Percentiles rank a stretch among this genome's conserved stretches.
These are phyloP conservation scores for Scalopus aquaticus DNA, from an alignment of 2,113 vertebrate species.

Conservation along the genomic window DNA sequence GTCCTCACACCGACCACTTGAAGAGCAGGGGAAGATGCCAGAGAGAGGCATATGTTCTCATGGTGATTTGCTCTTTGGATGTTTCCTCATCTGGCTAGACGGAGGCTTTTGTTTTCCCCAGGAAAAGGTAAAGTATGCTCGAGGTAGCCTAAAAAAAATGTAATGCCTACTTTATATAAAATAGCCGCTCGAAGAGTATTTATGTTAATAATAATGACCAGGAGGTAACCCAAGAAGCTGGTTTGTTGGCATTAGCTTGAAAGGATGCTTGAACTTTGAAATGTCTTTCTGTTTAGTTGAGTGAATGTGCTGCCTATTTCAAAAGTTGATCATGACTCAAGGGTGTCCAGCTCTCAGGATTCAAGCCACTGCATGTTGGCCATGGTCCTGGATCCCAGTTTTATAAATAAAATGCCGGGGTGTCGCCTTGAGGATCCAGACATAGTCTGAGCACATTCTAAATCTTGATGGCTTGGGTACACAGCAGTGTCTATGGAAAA, in stretches of 20 bases:
- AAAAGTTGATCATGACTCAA: constrained; percentile 83
- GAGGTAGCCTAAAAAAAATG: background rate
- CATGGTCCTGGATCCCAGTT: constrained; percentile 78
- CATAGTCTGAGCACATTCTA: constrained; percentile 70
- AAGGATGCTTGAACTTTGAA: constrained; percentile 39
- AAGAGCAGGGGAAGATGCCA: constrained; percentile 11
- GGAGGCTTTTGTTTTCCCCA: constrained; percentile 28
- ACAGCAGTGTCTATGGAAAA: constrained; percentile 42
- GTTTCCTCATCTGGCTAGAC: constrained; percentile 54
- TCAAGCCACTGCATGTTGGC: constrained; percentile 80
- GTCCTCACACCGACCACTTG: background rate
- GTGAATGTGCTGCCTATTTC: constrained; percentile 69
- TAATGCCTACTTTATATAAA: constrained; percentile 44
- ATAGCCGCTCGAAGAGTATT: constrained; percentile 6
- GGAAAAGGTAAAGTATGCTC: constrained; percentile 51
- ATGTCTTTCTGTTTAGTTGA: constrained; percentile 68
- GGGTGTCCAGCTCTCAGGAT: constrained; percentile 80
- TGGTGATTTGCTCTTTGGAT: constrained; percentile 49
- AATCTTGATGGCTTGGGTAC: constrained; percentile 49
- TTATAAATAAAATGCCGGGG: constrained; percentile 85
- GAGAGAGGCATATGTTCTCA: constrained; percentile 36
- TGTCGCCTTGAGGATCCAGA: constrained; percentile 82
- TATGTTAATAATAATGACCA: constrained; percentile 43
- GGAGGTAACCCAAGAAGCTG: background rate
- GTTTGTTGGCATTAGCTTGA: background rate